Evolutionary conservation across 2,888 invertebrate genomes (phyloP).

Genomic region (Quadriops clusia): DNA sequence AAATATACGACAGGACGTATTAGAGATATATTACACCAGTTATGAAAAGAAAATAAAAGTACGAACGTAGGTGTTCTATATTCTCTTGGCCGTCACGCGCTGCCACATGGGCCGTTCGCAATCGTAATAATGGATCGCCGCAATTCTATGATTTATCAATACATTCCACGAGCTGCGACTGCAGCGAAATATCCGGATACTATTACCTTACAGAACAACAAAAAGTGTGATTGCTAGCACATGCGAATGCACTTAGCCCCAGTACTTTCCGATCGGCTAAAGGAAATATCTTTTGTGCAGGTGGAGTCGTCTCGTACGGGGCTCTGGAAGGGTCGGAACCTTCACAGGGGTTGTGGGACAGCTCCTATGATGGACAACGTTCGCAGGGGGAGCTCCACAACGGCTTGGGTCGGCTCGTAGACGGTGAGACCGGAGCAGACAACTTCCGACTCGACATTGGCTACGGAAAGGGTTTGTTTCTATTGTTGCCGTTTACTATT

Average conservation of each 20-base stretch:
- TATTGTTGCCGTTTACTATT: too few species aligned
- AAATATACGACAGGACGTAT: too few species aligned
- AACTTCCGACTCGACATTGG: slow-evolving; percentile 49
- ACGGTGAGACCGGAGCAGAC: slow-evolving; percentile 51
- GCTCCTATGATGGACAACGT: slow-evolving; percentile 52
- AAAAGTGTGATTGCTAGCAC: slow-evolving; percentile 18
- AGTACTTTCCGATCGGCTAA: slow-evolving; percentile 16
- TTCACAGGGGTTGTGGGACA: slow-evolving; percentile 44
- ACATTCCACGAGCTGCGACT: slow-evolving; percentile 14
- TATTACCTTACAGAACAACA: slow-evolving; percentile 12
- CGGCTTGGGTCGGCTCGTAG: slow-evolving; percentile 59
- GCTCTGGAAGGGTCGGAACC: slow-evolving; percentile 42
- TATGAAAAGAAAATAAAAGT: too few species aligned
- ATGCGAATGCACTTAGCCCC: slow-evolving; percentile 20
- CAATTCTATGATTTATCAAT: slow-evolving; percentile 21
- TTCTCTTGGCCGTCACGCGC: slow-evolving; percentile 22
- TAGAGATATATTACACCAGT: too few species aligned
- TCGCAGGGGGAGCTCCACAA: slow-evolving; percentile 38
- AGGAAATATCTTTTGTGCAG: slow-evolving; percentile 30
- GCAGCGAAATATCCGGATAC: slow-evolving; percentile 12
- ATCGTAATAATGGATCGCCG: slow-evolving; percentile 22
- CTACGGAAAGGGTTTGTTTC: slow-evolving; percentile 49
- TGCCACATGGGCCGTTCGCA: slow-evolving; percentile 19
- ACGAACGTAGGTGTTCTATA: too few species aligned
- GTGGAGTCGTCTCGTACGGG: slow-evolving; percentile 44